These are phyloP conservation scores for Ceratoteleas bidentatus DNA, from an alignment of 1,140 invertebrate species.

Conservation along the genomic window DNA sequence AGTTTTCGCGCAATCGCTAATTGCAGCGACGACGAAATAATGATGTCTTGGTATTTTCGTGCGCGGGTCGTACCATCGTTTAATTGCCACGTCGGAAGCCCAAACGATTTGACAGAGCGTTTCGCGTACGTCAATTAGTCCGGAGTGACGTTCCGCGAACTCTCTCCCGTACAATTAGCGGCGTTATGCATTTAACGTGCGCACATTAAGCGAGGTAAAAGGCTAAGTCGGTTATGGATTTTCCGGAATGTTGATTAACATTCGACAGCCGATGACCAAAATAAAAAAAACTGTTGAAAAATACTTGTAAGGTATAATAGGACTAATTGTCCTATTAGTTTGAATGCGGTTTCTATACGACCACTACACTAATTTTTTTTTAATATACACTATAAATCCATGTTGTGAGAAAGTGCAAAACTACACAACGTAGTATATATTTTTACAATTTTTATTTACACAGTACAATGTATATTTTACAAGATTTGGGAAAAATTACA, in stretches of 20 bases:
- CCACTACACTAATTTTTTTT: too few relatives aligned
- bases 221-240: constrained; percentile 46
- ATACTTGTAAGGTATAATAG: neutral
- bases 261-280: neutral
- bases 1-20: constrained; percentile 52
- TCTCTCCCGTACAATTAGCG: constrained; percentile 64
- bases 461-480: too few relatives aligned
- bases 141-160: constrained; percentile 59
- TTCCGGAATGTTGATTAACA: constrained; percentile 47
- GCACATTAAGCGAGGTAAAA: constrained; percentile 49
- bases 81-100: constrained; percentile 66
- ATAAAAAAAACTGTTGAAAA: constrained; percentile 11
- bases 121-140: constrained; percentile 65
- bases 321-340: too few relatives aligned
- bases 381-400: too few relatives aligned
- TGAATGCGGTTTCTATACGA: too few relatives aligned
- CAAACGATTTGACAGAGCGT: constrained; percentile 62
- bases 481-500: too few relatives aligned
- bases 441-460: too few relatives aligned
- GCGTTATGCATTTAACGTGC: constrained; percentile 53
- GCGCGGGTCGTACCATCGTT: constrained; percentile 45
- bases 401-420: too few relatives aligned
- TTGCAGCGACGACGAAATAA: constrained; percentile 62
- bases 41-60: constrained; percentile 64
- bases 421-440: too few relatives aligned